phyloP scores from a whole-genome alignment of 2,797 vertebrate genomes.

The Ciconia nigra region DNA sequence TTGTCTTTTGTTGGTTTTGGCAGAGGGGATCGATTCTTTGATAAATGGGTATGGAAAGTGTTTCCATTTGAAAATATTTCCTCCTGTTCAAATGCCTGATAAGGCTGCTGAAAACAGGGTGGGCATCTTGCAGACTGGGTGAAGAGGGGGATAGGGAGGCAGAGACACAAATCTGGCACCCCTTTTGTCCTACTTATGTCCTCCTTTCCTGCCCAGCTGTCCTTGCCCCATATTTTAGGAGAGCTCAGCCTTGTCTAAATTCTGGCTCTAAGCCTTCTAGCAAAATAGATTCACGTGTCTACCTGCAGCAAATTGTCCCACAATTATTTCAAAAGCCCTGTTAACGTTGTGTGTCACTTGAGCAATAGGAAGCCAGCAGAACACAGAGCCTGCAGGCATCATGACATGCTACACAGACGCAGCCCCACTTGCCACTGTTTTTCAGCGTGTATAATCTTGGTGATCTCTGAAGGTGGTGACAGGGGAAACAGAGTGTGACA shows the following conservation, averaged over 20 bases:
- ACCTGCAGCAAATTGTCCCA: neutral
- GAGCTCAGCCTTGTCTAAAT: neutral
- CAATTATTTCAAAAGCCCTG: neutral
- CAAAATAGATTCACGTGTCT: neutral
- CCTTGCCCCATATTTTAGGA: neutral
- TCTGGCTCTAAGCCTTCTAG: neutral
- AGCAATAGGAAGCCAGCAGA: neutral
- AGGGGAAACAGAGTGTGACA: neutral
- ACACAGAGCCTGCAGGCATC: neutral
- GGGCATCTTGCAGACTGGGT: neutral
- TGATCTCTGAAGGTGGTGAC: neutral
- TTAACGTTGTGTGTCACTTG: accelerated
- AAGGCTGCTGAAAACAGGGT: neutral
- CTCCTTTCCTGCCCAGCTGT: neutral
- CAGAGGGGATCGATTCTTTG: neutral
- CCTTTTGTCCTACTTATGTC: neutral
- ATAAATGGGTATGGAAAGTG: neutral
- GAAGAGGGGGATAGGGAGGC: neutral
- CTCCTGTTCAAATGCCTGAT: neutral
- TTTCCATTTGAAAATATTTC: neutral
- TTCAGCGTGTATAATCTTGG: neutral
- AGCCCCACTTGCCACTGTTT: neutral
- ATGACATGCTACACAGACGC: accelerated
- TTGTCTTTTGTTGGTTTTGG: neutral
- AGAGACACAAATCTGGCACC: neutral